phyloP scores from a whole-genome alignment of 2,113 vertebrate genomes.

The Coturnix japonica region DNA sequence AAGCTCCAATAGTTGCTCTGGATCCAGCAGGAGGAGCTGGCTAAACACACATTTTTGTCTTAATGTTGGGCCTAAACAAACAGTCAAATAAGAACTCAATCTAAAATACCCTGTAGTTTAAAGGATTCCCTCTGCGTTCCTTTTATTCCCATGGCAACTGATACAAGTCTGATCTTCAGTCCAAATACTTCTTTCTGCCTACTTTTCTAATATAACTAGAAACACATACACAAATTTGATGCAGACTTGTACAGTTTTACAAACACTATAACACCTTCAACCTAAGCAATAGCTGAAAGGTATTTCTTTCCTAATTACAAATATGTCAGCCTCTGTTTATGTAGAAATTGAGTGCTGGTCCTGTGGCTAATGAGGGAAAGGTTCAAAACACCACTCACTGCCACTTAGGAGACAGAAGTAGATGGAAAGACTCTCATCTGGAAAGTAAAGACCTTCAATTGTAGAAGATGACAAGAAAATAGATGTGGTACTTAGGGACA shows the following conservation, averaged over 20 bases:
- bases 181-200: conserved; percentile 32
- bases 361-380: neutral
- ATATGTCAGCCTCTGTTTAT: neutral
- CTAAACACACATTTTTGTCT: conserved; percentile 54
- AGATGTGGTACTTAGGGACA: too few species aligned
- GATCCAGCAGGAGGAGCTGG: conserved; percentile 68
- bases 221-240: neutral
- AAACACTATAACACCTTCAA: neutral
- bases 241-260: neutral
- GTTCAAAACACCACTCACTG: neutral
- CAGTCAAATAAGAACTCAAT: conserved; percentile 40
- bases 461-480: too few species aligned
- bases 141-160: conserved; percentile 51
- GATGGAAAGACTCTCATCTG: neutral
- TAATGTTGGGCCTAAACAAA: conserved; percentile 62
- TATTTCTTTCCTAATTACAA: neutral
- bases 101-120: conserved; percentile 30
- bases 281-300: neutral
- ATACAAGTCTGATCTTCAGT: neutral
- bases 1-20: conserved; percentile 33
- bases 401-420: neutral
- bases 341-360: neutral
- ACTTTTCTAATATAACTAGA: neutral
- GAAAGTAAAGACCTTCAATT: too few species aligned
- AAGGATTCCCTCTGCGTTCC: conserved; percentile 58